A percentile compares a stretch with the other conserved stretches of the same genome.
Evolutionary conservation across 2,113 vertebrate species (phyloP).

Genomic region (Dermatemys mawii): DNA sequence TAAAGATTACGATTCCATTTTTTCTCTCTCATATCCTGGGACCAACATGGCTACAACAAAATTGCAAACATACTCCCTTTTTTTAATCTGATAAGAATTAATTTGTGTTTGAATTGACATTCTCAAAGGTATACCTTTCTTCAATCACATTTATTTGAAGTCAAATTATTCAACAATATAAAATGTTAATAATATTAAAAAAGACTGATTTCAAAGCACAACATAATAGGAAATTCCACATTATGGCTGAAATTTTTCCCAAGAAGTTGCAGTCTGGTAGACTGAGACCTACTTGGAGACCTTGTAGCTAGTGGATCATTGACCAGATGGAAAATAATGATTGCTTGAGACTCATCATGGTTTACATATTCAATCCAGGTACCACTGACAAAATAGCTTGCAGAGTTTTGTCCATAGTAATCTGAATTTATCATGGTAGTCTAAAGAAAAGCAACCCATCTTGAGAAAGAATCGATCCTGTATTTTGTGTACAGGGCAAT

Average conservation of each 20-base stretch:
- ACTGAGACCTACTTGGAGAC: background rate
- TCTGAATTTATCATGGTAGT: background rate
- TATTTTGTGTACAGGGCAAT: background rate
- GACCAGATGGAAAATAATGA: background rate
- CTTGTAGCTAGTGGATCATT: background rate
- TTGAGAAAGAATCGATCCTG: accelerated
- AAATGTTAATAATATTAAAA: slow-evolving; percentile 39
- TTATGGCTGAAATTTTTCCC: background rate
- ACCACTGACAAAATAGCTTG: background rate
- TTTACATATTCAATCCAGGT: background rate
- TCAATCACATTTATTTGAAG: slow-evolving; percentile 55
- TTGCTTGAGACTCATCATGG: background rate
- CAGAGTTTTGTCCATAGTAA: background rate
- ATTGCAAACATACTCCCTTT: background rate
- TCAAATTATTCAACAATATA: slow-evolving; percentile 28
- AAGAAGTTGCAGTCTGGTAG: background rate
- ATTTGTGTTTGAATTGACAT: slow-evolving; percentile 53
- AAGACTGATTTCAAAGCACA: slow-evolving; percentile 27
- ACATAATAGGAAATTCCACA: background rate
- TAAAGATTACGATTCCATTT: slow-evolving; percentile 2
- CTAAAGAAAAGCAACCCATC: background rate
- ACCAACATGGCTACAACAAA: background rate
- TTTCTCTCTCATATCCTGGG: background rate
- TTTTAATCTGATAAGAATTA: slow-evolving; percentile 45
- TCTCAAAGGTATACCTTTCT: slow-evolving; percentile 47